Evolutionary conservation across 2,797 vertebrate genomes (phyloP).

Genomic region (Sciurus carolinensis): DNA sequence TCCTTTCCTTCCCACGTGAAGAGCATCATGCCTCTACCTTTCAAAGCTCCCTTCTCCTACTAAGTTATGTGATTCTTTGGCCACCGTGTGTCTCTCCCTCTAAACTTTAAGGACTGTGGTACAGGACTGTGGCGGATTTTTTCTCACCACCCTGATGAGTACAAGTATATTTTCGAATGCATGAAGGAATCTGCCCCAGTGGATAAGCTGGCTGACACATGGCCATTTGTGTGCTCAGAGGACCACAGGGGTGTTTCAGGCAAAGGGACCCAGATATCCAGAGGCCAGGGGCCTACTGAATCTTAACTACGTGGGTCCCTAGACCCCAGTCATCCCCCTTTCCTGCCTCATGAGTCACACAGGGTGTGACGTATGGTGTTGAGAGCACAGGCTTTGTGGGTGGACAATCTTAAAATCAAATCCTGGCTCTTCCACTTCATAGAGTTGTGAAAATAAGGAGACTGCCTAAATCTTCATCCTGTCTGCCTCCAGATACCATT

Average conservation of each 20-base stretch:
- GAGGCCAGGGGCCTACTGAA: background rate
- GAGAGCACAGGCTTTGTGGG: background rate
- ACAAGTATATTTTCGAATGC: background rate
- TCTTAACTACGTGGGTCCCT: background rate
- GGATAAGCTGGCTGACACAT: background rate
- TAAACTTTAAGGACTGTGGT: background rate
- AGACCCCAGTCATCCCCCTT: background rate
- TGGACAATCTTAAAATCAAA: background rate
- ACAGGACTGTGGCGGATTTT: background rate
- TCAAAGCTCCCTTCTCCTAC: background rate
- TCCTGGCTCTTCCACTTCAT: background rate
- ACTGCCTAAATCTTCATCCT: background rate
- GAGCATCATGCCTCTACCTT: background rate
- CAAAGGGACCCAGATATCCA: background rate
- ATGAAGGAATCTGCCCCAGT: background rate
- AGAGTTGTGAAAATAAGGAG: background rate
- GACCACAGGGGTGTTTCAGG: background rate
- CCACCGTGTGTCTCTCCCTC: background rate
- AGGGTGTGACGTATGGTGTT: background rate
- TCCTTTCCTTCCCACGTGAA: background rate
- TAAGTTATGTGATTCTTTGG: background rate
- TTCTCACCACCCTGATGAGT: background rate
- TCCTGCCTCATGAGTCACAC: background rate
- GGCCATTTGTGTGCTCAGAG: background rate
- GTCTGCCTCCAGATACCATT: background rate